Percentiles rank a stretch among this genome's conserved stretches.
phyloP scores from a whole-genome alignment of 2,113 vertebrate genomes.

The Trinectes maculatus region DNA sequence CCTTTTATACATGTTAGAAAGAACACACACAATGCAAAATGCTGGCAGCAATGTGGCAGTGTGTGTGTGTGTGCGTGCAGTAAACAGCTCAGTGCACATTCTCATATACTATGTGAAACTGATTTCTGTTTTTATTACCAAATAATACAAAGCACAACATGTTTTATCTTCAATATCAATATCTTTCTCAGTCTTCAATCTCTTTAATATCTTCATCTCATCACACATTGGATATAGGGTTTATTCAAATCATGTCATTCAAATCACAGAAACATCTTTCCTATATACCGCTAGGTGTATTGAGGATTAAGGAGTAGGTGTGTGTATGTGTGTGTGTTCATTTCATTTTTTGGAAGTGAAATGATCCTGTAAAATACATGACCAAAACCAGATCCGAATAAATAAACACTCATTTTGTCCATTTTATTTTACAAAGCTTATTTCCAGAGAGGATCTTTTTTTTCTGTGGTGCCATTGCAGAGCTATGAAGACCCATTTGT shows the following conservation, averaged over 20 bases:
- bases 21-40: slow-evolving; percentile 80
- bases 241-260: not conserved
- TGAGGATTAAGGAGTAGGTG: not conserved
- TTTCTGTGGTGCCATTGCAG: slow-evolving; percentile 46
- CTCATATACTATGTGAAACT: slow-evolving; percentile 5
- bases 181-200: too few species aligned
- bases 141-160: not conserved
- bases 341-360: too few species aligned
- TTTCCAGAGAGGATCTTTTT: slow-evolving; percentile 31
- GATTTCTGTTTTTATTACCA: slow-evolving; percentile 24
- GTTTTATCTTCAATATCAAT: not conserved
- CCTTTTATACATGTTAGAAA: slow-evolving; percentile 77
- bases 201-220: too few species aligned
- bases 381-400: slow-evolving; percentile 6
- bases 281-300: not conserved
- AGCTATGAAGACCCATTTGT: slow-evolving; percentile 52
- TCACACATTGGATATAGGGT: not conserved
- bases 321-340: not conserved
- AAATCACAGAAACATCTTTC: not conserved
- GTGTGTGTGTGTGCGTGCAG: slow-evolving; percentile 26
- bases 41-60: slow-evolving; percentile 68
- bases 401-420: not conserved
- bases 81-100: slow-evolving; percentile 1
- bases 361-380: slow-evolving; percentile 13
- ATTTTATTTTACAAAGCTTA: slow-evolving; percentile 48